Percentiles rank a stretch among this genome's conserved stretches.
Evolutionary conservation across 30 jellyfish, hydroid and myxozoan genomes (phyloP).

Genomic region (Hydractinia echinata): DNA sequence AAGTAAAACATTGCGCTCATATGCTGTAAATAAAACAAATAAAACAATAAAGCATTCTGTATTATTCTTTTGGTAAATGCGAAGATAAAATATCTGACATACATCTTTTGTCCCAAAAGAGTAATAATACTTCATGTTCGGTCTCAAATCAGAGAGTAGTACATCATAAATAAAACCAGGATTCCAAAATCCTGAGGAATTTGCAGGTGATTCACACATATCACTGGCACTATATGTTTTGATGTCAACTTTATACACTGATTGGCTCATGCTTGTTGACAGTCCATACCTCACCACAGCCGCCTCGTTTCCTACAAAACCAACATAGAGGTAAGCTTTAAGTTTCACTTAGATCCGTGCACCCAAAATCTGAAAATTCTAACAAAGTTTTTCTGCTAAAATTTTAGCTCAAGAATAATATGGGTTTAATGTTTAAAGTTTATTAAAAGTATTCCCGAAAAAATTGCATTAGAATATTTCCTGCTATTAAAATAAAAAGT

Average conservation of each 20-base stretch:
- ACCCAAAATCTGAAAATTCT: no score
- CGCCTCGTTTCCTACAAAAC: neutral
- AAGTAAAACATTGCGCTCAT: conserved; percentile 63
- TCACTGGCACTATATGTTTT: conserved; percentile 89
- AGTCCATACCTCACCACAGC: conserved; percentile 35
- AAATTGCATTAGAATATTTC: no score
- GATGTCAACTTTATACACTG: neutral
- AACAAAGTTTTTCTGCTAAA: no score
- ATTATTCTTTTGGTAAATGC: neutral
- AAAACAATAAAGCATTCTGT: neutral
- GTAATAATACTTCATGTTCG: conserved; percentile 72
- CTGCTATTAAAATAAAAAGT: no score
- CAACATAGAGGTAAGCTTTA: no score
- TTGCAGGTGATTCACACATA: conserved; percentile 94
- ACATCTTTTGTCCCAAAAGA: conserved; percentile 85
- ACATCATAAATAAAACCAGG: conserved; percentile 97
- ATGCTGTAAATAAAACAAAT: conserved; percentile 17
- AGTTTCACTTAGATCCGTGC: no score
- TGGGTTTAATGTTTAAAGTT: no score
- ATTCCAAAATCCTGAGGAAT: conserved; percentile 78
- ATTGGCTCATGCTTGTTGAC: neutral
- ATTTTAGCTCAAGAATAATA: no score
- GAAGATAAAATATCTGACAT: conserved; percentile 4
- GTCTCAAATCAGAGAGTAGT: conserved; percentile 53
- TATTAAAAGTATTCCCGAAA: no score